Evolutionary conservation across 2,797 vertebrate genomes (phyloP), one percentile per base, ranked within the genome.

Genomic region (Phataginus tricuspis): DNA sequence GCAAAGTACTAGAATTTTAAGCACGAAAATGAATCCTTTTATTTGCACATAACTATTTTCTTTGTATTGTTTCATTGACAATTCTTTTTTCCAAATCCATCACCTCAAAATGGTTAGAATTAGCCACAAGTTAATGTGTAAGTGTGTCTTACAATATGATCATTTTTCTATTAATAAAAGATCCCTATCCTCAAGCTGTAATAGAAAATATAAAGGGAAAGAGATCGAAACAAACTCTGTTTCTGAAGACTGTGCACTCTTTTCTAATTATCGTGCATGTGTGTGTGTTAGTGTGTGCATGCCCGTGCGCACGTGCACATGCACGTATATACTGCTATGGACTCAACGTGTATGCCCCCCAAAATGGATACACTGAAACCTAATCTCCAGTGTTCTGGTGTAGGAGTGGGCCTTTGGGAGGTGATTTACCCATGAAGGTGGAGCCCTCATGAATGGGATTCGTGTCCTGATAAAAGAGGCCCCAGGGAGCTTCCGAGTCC

Each of bases 41-140:
- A 66, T 83, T 63, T 74, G 21, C 25, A 63, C 18, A 39, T 42
- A 51, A n/a, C 14, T 66, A 75, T 34, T 42, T 84, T 91, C 29
- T 68, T 55, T 34, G 19, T 11, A 85, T 63, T 90, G 57, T 75
- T 90, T 87, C 18, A 68, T 15, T 49, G 75, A 55, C 21, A 90
- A 68, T 63, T 77, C 64, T 90, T 79, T 88, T 79, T 88, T 75
- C 79, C 49, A 95, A 97, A 72, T 78, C 66, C 1, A 75, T 93
- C 10, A 91, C 7, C 14, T 95, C 74, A 78, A 92, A 90, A 90
- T 55, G n/a, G 39, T 90, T 79, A 91, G 39, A 86, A 90, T 39
- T 86, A 71, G 83, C 53, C 19, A 94, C 7, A 86, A 86, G 23
- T 16, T 25, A 45, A 93, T 37, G 25, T 34, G 25, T 59, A 90